Evolutionary conservation across 2,888 invertebrate genomes (phyloP), one percentile per base, ranked within the genome.

Genomic region (Ypsolopha sequella): DNA sequence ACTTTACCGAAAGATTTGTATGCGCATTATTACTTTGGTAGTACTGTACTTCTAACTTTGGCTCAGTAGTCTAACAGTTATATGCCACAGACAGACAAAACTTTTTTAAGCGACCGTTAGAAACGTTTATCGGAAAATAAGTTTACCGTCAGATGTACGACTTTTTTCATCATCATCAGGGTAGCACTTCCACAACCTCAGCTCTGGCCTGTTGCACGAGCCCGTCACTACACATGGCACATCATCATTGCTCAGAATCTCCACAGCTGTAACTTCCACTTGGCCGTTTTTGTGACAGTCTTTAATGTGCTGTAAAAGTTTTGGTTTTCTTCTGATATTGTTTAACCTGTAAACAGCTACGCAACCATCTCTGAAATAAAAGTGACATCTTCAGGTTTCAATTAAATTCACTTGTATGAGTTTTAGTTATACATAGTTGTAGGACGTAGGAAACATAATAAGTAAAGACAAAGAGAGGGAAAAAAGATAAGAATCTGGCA

Each of bases 211-310:
- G 33, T 64, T 55, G 52, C 58, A 62, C 13, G 80, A 81, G 2
- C 65, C 74, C 10, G 80, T 76, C 1, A 77, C 52, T 24, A 73
- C 55, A 54, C 60, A 65, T 1, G 57, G 44, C 33, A 57, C 56
- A n/a, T 55, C 54, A 36, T 56, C 11, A 13, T 36, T 56, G 34
- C 57, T 63, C 7, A 61, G 58, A 7, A 71, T 51, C 53, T 85
- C 86, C 1, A 85, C 80, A 2, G 77, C 75, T 1, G 80, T 65
- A 1, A 86, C 81, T 60, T 85, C 85, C 3, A 68, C 66, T 8
- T 56, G 51, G 0, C 85, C 85, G 57, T 67, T 57, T 6, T 72
- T 57, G 56, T 80, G 77, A 50, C 82, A 79, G 58, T 82, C 69
- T 51, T 62, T 53, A 36, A 78, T 68, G 52, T 79, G 73, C 47